Percentiles rank a stretch among this genome's conserved stretches.
Evolutionary conservation across 2,797 vertebrate genomes (phyloP).

Genomic region (Sternotherus odoratus): DNA sequence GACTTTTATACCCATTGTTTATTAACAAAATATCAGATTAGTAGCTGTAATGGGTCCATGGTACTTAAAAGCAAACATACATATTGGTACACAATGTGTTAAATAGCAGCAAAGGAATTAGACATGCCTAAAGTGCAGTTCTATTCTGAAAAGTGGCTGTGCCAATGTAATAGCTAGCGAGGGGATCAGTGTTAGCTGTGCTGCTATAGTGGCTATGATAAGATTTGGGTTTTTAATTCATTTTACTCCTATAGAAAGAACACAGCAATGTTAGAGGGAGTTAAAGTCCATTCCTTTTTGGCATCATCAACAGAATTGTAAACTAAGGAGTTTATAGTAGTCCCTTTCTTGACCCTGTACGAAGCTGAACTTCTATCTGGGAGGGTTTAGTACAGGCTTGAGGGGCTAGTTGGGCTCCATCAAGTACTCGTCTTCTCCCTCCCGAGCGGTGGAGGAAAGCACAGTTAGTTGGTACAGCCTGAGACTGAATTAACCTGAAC

Average conservation of each 20-base stretch:
- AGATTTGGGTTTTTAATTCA: slow-evolving; percentile 31
- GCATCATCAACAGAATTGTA: slow-evolving; percentile 9
- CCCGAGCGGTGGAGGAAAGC: not conserved
- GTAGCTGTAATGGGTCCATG: slow-evolving; percentile 32
- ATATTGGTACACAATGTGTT: not conserved
- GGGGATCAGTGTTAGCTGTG: slow-evolving; percentile 23
- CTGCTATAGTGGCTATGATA: not conserved
- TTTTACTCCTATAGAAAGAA: not conserved
- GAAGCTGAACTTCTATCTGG: not conserved
- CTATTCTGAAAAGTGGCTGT: slow-evolving; percentile 1
- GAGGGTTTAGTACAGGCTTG: not conserved
- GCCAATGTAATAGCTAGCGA: not conserved
- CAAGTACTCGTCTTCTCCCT: slow-evolving; percentile 32
- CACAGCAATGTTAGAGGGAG: not conserved
- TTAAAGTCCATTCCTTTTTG: not conserved
- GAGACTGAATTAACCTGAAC: not conserved
- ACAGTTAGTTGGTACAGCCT: not conserved
- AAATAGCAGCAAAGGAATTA: slow-evolving; percentile 18
- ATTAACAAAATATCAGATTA: slow-evolving; percentile 43
- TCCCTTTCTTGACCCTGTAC: not conserved
- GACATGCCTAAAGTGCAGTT: not conserved
- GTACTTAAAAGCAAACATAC: not conserved
- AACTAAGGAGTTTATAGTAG: not conserved
- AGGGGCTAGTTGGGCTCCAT: not conserved
- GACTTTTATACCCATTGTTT: slow-evolving; percentile 30